Evolutionary conservation across 1,140 invertebrate genomes (phyloP), one percentile per base, ranked within the genome.

Genomic region (Leptinotarsa texana): DNA sequence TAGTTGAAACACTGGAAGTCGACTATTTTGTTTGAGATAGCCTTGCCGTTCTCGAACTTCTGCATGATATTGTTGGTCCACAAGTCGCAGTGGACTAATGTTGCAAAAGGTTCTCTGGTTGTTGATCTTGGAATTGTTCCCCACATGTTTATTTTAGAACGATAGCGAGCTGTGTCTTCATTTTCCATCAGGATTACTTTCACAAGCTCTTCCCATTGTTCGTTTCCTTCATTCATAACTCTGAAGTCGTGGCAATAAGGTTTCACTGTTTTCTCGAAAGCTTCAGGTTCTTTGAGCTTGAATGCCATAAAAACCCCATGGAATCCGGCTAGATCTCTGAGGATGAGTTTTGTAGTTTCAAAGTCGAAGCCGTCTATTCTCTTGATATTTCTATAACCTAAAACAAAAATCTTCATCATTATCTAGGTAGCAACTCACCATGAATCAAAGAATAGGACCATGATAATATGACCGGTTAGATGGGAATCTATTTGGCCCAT

Each of bases 1-100:
- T 88, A 87, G 17, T 86, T 77, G 15, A 86, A 85, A 24, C 88
- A 86, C 83, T 91, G 90, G 75, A 90, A 91, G 77, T 91, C 90
- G 0, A 91, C 83, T 5, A 75, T 47, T 75, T 75, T 75, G 15
- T 73, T 66, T 3, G 17, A 6, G 24, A 63, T 15, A 47, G n/a
- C 33, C 3, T 42, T 49, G 3, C 42, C 42, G 13, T 75, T 69
- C 5, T 48, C 21, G 17, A 51, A 62, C 27, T 61, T 70, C 17
- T 73, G 22, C 74, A 70, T 70, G 8, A 47, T 74, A 42, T 75
- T 75, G 17, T 75, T 72, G 11, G 86, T 82, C 90, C 89, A 91
- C 24, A 90, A 84, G 80, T 91, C 90, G 1, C 84, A 81, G 65
- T 91, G 90, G 3, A 86, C 80, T 15, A 87, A 85, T 0, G 86